Evolutionary conservation across 2,113 vertebrate species (phyloP).

Genomic region (Cyanoramphus novaezelandiae): DNA sequence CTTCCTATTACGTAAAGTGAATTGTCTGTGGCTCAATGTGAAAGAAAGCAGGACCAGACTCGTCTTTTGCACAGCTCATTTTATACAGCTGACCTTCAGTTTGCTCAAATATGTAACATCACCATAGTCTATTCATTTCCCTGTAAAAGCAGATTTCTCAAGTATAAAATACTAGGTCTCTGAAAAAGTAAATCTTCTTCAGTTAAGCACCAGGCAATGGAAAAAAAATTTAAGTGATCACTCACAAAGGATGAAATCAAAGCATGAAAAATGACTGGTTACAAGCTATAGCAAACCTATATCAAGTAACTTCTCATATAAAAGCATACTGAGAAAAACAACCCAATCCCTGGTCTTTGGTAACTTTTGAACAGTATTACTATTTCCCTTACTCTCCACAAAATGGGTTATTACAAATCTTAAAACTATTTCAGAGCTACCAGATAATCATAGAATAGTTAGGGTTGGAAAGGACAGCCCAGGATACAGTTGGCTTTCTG

Average conservation of each 20-base stretch:
- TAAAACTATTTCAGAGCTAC: neutral
- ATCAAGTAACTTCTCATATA: neutral
- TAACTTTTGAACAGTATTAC: neutral
- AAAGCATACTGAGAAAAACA: neutral
- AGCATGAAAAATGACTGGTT: neutral
- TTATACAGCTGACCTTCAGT: neutral
- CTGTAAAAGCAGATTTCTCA: conserved; percentile 21
- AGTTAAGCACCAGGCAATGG: neutral
- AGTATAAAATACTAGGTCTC: neutral
- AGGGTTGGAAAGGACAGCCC: no score
- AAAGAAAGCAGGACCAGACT: neutral
- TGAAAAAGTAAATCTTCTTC: conserved; percentile 27
- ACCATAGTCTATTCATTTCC: neutral
- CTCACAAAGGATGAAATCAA: neutral
- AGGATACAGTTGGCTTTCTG: no score
- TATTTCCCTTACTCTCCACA: neutral
- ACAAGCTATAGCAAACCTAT: neutral
- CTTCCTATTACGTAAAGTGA: neutral
- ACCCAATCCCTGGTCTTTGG: neutral
- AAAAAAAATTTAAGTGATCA: neutral
- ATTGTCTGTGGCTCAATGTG: neutral
- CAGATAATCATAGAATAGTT: no score
- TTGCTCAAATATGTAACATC: neutral
- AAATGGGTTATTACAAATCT: neutral
- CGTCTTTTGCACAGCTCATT: neutral